A percentile compares a stretch with the other conserved stretches of the same genome.
Evolutionary conservation across 2,113 vertebrate species (phyloP).

Genomic region (Pachycephala philippinensis): DNA sequence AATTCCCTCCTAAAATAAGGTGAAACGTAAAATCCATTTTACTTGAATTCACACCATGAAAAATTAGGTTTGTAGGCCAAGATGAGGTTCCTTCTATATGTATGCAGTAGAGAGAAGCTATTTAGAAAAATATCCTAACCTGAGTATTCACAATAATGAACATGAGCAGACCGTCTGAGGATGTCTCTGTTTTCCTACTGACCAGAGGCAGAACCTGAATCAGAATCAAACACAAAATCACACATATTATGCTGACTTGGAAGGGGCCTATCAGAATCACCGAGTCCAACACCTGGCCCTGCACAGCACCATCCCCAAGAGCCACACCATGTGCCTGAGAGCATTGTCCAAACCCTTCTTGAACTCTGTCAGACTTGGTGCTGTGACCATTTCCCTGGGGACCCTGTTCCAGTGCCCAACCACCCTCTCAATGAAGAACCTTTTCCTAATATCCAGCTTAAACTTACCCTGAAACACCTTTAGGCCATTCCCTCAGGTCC

Average conservation of each 20-base stretch:
- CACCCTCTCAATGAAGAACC: accelerated
- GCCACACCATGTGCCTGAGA: neutral
- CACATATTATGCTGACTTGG: neutral
- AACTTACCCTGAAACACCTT: neutral
- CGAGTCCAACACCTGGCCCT: neutral
- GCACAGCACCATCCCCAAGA: too few species aligned
- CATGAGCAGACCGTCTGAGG: neutral
- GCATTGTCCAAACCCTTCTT: neutral
- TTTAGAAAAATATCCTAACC: neutral
- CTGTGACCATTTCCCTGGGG: neutral
- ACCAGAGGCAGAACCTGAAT: neutral
- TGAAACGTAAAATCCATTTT: neutral
- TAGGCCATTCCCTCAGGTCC: neutral
- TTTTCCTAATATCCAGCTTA: neutral
- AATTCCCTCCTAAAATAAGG: neutral
- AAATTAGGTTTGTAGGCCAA: neutral
- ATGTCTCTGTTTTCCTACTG: neutral
- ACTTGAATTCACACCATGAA: neutral
- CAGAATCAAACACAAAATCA: neutral
- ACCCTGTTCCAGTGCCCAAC: neutral
- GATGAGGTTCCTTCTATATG: neutral
- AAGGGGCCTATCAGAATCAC: neutral
- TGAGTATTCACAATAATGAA: accelerated
- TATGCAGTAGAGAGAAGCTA: neutral
- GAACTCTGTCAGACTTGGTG: neutral